These are phyloP conservation scores for Mechanitis mazaeus DNA, from an alignment of 2,888 invertebrate species.

Conservation along the genomic window DNA sequence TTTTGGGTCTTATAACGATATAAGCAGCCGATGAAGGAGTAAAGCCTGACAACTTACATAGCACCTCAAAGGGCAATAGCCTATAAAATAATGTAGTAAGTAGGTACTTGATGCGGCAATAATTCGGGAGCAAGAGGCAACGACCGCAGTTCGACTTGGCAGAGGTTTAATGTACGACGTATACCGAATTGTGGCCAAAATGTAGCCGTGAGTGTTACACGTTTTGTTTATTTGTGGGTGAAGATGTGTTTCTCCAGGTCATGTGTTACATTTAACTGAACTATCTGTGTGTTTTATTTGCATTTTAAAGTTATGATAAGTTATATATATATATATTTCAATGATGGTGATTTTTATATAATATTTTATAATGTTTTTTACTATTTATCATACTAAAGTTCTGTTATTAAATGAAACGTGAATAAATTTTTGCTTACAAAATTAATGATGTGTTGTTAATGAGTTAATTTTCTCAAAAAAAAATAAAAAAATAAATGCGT, in stretches of 20 bases:
- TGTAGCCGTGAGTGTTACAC: slow-evolving; percentile 30
- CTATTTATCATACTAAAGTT: no score
- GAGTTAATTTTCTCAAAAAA: no score
- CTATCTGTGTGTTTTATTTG: slow-evolving; percentile 1
- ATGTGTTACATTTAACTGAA: no score
- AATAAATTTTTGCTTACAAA: no score
- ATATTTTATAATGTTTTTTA: no score
- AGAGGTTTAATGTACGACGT: slow-evolving; percentile 53
- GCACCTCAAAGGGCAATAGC: slow-evolving; percentile 36
- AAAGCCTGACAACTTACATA: slow-evolving; percentile 13
- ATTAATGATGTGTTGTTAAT: no score
- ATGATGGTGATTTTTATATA: no score
- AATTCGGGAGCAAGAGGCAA: slow-evolving; percentile 67
- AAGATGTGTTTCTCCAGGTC: no score
- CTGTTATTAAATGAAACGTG: no score
- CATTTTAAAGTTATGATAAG: neutral
- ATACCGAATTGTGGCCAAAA: slow-evolving; percentile 32
- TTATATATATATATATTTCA: no score
- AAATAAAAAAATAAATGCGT: no score
- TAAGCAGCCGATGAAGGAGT: neutral
- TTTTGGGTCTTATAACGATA: no score
- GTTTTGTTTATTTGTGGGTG: slow-evolving; percentile 7
- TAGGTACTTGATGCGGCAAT: slow-evolving; percentile 56
- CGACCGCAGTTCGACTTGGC: slow-evolving; percentile 56
- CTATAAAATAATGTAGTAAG: slow-evolving; percentile 37